Evolutionary conservation across 2,113 vertebrate genomes (phyloP).

Genomic region (Psilopsiagon aymara): DNA sequence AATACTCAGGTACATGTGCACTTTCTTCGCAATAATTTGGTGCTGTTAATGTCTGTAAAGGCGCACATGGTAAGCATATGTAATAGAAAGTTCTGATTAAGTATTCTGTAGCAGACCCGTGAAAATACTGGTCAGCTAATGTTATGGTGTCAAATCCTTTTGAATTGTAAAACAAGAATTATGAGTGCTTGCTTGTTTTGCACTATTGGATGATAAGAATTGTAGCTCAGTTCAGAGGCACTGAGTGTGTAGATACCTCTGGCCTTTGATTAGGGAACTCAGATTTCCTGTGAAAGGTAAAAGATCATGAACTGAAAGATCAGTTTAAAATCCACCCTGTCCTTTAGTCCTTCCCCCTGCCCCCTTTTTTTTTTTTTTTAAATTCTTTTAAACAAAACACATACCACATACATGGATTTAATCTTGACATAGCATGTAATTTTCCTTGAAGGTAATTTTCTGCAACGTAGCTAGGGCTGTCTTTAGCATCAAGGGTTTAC

Average conservation of each 20-base stretch:
- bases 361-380: too few species aligned
- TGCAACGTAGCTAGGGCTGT: background rate
- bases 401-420: background rate
- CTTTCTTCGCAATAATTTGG: background rate
- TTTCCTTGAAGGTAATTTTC: conserved; percentile 4
- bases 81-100: background rate
- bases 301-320: background rate
- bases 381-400: background rate
- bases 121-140: background rate
- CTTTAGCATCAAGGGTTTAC: background rate
- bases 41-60: background rate
- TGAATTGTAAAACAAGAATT: background rate
- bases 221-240: background rate
- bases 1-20: background rate
- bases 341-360: background rate
- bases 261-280: conserved; percentile 6
- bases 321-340: background rate
- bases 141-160: background rate
- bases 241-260: background rate
- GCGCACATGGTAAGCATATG: background rate
- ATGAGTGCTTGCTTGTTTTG: background rate
- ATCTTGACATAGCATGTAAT: background rate
- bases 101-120: background rate
- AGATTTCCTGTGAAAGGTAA: background rate
- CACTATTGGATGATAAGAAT: background rate